phyloP scores from a whole-genome alignment of 2,113 vertebrate species.

The Atlantisia rogersi region DNA sequence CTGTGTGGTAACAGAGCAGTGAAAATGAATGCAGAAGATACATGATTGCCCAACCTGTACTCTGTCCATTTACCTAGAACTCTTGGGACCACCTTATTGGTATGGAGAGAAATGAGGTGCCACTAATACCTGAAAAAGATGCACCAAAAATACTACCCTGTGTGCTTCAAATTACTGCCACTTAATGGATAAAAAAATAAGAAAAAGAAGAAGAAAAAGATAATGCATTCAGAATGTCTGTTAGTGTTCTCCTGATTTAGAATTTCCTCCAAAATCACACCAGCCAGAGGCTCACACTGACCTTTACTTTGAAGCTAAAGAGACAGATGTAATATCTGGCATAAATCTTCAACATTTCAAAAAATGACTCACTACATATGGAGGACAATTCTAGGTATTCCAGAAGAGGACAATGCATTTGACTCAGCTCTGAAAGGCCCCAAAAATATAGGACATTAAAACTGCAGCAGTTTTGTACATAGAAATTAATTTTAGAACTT shows the following conservation, averaged over 20 bases:
- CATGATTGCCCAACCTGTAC: neutral
- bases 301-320: neutral
- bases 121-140: neutral
- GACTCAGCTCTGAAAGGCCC: neutral
- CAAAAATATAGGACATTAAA: neutral
- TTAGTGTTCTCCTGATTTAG: neutral
- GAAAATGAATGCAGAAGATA: neutral
- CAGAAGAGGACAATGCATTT: neutral
- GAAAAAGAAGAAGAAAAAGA: neutral
- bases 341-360: neutral
- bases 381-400: neutral
- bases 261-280: neutral
- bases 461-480: neutral
- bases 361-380: neutral
- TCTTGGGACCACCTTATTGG: neutral
- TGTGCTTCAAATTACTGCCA: neutral
- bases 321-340: neutral
- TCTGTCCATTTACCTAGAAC: neutral
- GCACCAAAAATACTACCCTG: neutral
- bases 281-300: neutral
- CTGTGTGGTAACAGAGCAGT: neutral
- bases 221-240: neutral
- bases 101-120: neutral
- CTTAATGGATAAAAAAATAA: neutral
- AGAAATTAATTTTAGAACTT: neutral